Base-by-base conservation (phyloP, 2,797 vertebrate species). In the Ctenochaetus hawaiiensis region DNA sequence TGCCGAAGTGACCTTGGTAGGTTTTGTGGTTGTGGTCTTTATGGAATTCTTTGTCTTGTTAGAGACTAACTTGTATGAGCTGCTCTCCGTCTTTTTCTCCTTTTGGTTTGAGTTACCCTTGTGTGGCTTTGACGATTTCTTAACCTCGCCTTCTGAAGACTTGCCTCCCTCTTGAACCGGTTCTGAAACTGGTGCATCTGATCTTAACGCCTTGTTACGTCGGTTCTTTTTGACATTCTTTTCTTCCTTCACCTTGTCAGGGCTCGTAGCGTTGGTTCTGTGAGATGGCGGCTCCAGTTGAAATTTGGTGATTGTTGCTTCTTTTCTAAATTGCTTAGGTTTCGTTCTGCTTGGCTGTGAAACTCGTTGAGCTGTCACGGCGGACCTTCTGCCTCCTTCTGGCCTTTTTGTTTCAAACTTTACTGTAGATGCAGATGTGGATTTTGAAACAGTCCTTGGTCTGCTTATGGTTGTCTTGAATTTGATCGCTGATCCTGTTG, bases 201-300 rank as follows among this genome's bases (percentile, higher is more conserved):
- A 77, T 67, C 84, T 54, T 22, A 87, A 75, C 1, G 57, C 26
- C 67, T 86, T 82, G 13, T 49, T 69, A 41, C 4, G 80, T 9
- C 59, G 34, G 11, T 54, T 85, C 26, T 75, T 84, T 73, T 66
- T 80, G 10, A 30, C 61, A 64, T 79, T 72, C 14, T 71, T 85
- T 81, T 77, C 81, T 81, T 77, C 81, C 11, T 67, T 85, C 44
- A 39, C 63, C 63, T 81, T 83, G 30, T 39, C 73, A 3, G 74
- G 56, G 22, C 84, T 85, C 70, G 64, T 34, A 58, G 67, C 45
- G 13, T 77, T 84, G 34, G 72, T 48, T 48, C 75, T 89, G 77
- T 91, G 89, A 74, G 90, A 81, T 6, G 94, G 94, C 10, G 93
- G 90, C 51, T 90, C 89, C 64, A 95, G 63, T 74, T 95, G 94